Percentiles rank a stretch among this genome's conserved stretches.
phyloP scores from a whole-genome alignment of 2,888 invertebrate species.

The Clivina fossor region DNA sequence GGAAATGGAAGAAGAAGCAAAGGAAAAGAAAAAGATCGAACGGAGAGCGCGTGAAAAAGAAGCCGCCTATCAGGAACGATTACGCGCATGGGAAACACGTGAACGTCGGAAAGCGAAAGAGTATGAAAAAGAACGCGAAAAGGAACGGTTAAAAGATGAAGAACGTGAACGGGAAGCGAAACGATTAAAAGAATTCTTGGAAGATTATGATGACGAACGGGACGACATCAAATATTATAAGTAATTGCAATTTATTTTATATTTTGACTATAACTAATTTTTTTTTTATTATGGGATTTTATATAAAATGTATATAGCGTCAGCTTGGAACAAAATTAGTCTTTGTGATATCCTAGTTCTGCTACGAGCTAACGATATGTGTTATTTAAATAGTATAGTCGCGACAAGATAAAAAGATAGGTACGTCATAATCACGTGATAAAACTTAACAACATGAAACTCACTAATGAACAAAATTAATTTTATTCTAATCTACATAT shows the following conservation, averaged over 20 bases:
- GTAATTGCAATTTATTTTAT: slow-evolving; percentile 52
- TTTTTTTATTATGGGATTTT: not conserved
- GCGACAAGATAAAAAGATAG: too few relatives aligned
- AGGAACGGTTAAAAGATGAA: slow-evolving; percentile 80
- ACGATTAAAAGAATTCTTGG: slow-evolving; percentile 93
- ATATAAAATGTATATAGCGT: not conserved
- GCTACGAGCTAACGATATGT: too few relatives aligned
- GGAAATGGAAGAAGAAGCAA: slow-evolving; percentile 88
- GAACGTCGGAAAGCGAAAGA: slow-evolving; percentile 90
- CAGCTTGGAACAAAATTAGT: not conserved
- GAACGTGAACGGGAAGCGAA: slow-evolving; percentile 91
- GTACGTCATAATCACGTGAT: too few relatives aligned
- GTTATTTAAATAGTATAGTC: too few relatives aligned
- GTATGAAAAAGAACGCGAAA: slow-evolving; percentile 84
- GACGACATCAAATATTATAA: slow-evolving; percentile 98
- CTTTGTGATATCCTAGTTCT: too few relatives aligned
- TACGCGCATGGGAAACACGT: slow-evolving; percentile 79
- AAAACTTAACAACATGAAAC: too few relatives aligned
- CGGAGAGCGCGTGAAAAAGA: slow-evolving; percentile 93
- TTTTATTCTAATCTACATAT: too few relatives aligned
- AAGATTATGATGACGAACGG: slow-evolving; percentile 98
- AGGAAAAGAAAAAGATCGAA: slow-evolving; percentile 87
- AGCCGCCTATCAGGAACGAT: slow-evolving; percentile 90
- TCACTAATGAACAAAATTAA: too few relatives aligned
- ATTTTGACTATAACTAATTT: slow-evolving; percentile 17